A percentile compares a stretch with the other conserved stretches of the same genome.
phyloP scores from a whole-genome alignment of 2,797 vertebrate genomes.

The Moxostoma hubbsi region DNA sequence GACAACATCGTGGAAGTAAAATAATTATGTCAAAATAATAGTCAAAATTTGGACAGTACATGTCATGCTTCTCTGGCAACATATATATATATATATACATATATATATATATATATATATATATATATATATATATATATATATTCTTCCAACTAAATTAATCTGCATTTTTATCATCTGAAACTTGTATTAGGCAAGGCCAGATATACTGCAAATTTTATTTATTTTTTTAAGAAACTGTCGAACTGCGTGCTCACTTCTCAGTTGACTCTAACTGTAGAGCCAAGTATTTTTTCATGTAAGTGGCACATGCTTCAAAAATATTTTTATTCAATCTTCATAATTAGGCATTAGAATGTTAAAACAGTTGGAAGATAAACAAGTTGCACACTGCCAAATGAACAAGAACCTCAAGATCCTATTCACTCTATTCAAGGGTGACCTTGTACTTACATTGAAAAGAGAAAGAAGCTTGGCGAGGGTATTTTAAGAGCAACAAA shows the following conservation, averaged over 20 bases:
- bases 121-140: background rate
- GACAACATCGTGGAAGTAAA: constrained; percentile 10
- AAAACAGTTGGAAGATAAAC: constrained; percentile 22
- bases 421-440: background rate
- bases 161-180: constrained; percentile 6
- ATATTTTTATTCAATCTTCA: constrained; percentile 11
- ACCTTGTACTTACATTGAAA: background rate
- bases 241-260: constrained; percentile 1
- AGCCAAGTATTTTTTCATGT: background rate
- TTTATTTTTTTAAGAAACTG: background rate
- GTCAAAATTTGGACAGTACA: constrained; percentile 38
- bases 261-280: background rate
- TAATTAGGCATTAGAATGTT: constrained; percentile 12
- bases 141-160: background rate
- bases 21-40: constrained; percentile 39
- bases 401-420: background rate
- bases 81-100: too few species aligned
- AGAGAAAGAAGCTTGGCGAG: background rate
- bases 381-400: background rate
- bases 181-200: background rate
- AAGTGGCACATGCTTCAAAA: background rate
- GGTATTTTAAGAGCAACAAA: background rate
- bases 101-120: too few species aligned
- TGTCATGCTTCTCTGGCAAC: constrained; percentile 34
- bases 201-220: background rate